Conservation (phyloP, 1,140 invertebrate species). For the Procambarus clarkii region DNA sequence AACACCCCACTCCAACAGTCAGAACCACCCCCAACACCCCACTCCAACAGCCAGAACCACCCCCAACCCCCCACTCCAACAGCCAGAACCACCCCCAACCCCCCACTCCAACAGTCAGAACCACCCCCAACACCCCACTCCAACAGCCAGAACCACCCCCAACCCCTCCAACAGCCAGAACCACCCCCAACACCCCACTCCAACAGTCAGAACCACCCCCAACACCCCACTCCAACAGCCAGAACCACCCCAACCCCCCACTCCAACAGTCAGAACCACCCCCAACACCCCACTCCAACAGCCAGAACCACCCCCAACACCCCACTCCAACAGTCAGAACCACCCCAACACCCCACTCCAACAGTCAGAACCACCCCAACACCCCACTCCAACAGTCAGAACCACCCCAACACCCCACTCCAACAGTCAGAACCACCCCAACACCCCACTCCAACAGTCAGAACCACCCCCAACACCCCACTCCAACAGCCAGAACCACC, state of each 20-base stretch:
- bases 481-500: not conserved
- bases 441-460: not conserved
- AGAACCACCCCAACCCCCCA: not conserved
- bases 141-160: no score
- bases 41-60: not conserved
- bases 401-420: not conserved
- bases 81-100: not conserved
- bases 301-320: not conserved
- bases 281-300: not conserved
- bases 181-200: not conserved
- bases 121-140: no score
- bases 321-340: not conserved
- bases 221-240: not conserved
- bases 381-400: not conserved
- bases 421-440: not conserved
- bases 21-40: not conserved
- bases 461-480: not conserved
- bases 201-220: not conserved
- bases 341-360: not conserved
- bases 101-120: not conserved
- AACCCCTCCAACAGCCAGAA: not conserved
- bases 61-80: not conserved
- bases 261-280: not conserved
- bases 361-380: not conserved
- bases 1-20: not conserved